Evolutionary conservation across 2,113 vertebrate genomes (phyloP).

Genomic region (Dromiciops gliroides): DNA sequence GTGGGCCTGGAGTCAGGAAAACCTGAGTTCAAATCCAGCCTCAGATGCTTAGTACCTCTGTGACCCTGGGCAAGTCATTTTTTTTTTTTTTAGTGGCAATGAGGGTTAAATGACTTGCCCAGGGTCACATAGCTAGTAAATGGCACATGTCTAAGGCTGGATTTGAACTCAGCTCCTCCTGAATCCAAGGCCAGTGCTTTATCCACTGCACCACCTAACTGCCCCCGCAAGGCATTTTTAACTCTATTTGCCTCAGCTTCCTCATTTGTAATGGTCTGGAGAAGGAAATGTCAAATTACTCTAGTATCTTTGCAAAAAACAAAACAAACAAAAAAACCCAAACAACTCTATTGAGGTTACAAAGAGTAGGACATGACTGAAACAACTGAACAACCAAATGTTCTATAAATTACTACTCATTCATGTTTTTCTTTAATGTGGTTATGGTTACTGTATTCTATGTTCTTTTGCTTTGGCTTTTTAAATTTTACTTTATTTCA

Average conservation of each 20-base stretch:
- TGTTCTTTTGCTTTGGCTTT: not conserved
- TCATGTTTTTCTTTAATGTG: not conserved
- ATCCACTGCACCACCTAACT: too few relatives aligned
- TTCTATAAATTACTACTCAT: not conserved
- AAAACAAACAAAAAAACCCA: too few relatives aligned
- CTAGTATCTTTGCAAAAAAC: not conserved
- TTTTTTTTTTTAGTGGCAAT: too few relatives aligned
- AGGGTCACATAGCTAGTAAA: too few relatives aligned
- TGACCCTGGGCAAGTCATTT: not conserved
- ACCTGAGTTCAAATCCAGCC: not conserved
- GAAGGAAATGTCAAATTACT: not conserved
- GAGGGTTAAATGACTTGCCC: too few relatives aligned
- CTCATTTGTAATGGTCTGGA: not conserved
- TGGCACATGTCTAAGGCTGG: too few relatives aligned
- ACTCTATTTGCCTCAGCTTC: not conserved
- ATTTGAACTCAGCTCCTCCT: too few relatives aligned
- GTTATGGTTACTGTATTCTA: not conserved
- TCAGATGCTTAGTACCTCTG: not conserved
- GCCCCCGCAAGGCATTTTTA: not conserved
- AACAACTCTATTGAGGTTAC: too few relatives aligned
- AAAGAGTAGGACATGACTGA: not conserved
- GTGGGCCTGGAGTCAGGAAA: not conserved
- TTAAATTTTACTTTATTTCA: not conserved
- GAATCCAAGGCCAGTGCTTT: too few relatives aligned
- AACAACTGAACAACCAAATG: not conserved